Evolutionary conservation across 92 coral and sea anemone species (phyloP), one percentile per base, ranked within the genome.

Genomic region (Palythoa grandis): DNA sequence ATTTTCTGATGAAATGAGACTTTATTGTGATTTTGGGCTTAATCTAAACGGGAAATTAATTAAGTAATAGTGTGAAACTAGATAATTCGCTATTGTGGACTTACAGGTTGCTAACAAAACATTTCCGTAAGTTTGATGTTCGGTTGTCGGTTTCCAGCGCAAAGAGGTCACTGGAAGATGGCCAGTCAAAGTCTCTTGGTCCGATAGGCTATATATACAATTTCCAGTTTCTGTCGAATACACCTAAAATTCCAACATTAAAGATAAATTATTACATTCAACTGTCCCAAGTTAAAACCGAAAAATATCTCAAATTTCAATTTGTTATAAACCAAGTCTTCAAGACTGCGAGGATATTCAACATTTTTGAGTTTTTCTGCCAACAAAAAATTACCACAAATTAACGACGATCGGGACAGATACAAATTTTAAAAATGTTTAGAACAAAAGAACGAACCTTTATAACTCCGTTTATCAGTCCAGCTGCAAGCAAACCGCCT

Each of bases 111-210:
- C 99, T 23, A 97, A 78, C 37, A 97, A 82, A 52, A 97, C 47
- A 74, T 97, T 95, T 77, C 94, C 93, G 74, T 83, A 93, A 73
- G 80, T 87, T 76, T 97, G 95, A 47, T 87, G 92, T 63, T 86
- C 91, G 14, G 74, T 71, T 9, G 83, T 78, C 12, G 95, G 92
- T 79, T 84, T 95, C 99, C 99, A 97, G 39, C 99, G 91, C 61
- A 97, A 92, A 87, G 97, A 95, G 19, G 99, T 97, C 11, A 97
- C 99, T 52, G 99, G 99, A 54, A 97, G 91, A 74, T 90, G 97
- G 67, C 90, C 93, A 40, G 82, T 87, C 38, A 88, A 60, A 24
- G 98, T 97, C 9, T 97, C 99, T 86, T 95, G 95, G 74, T 93
- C 99, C 19, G 98, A 94, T 57, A 97, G 93, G 66, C 92, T 92